Evolutionary conservation across 2,113 vertebrate genomes (phyloP).

Genomic region (Prunella fulvescens): DNA sequence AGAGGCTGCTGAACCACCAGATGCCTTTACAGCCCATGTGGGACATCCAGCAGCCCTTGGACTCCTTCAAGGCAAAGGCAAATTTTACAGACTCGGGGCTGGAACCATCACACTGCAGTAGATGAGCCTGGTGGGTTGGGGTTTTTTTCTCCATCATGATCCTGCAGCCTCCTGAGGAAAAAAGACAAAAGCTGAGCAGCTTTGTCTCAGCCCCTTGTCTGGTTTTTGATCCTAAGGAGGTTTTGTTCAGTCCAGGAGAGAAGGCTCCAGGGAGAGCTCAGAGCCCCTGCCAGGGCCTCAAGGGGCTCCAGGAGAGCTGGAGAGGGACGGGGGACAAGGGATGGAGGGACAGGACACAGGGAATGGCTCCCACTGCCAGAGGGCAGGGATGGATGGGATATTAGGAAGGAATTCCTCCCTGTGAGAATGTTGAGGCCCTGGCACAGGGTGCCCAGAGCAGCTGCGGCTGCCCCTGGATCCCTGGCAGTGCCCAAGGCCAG

Average conservation of each 20-base stretch:
- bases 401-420: rapidly evolving
- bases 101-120: background rate
- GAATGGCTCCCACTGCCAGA: background rate
- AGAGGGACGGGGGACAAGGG: background rate
- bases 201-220: background rate
- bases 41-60: conserved; percentile 56
- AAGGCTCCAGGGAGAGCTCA: background rate
- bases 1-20: conserved; percentile 65
- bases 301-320: background rate
- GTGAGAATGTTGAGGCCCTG: rapidly evolving
- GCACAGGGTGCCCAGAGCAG: background rate
- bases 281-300: rapidly evolving
- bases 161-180: background rate
- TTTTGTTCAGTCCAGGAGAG: background rate
- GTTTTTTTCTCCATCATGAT: rapidly evolving
- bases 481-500: background rate
- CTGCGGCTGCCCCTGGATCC: background rate
- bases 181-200: no score
- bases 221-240: background rate
- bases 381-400: rapidly evolving
- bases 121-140: background rate
- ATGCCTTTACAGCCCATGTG: conserved; percentile 41
- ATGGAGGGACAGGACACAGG: rapidly evolving
- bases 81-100: conserved; percentile 36
- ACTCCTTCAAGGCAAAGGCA: conserved; percentile 68